Percentiles rank a stretch among this genome's conserved stretches.
Conservation (phyloP, 2,797 vertebrate species). For the Alectoris magna region DNA sequence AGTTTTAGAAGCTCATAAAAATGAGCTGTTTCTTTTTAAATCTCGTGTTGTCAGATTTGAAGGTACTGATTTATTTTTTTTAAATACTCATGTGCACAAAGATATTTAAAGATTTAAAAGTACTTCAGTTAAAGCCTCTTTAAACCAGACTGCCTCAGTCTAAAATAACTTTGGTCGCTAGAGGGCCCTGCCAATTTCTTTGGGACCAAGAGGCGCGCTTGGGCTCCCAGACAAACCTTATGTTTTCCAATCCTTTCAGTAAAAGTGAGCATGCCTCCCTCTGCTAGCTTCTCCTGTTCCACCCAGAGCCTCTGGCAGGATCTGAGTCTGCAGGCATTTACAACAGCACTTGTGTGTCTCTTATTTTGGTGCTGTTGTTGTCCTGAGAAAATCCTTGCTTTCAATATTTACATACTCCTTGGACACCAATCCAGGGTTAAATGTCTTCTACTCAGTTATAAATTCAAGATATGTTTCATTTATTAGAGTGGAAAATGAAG, state of each 20-base stretch:
- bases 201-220: background rate
- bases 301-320: background rate
- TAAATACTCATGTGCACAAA: background rate
- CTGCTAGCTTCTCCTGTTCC: background rate
- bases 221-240: fast-evolving
- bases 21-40: background rate
- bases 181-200: background rate
- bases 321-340: background rate
- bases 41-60: background rate
- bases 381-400: background rate
- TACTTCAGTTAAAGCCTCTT: background rate
- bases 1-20: background rate
- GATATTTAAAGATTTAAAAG: background rate
- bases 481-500: background rate
- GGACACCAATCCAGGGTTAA: background rate
- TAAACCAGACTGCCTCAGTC: background rate
- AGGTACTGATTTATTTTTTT: background rate
- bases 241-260: background rate
- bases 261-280: background rate
- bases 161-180: background rate
- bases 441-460: background rate
- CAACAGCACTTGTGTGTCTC: background rate
- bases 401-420: background rate
- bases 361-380: background rate
- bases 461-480: background rate